phyloP scores from a whole-genome alignment of 2,797 vertebrate genomes.

The Buceros bicornis region DNA sequence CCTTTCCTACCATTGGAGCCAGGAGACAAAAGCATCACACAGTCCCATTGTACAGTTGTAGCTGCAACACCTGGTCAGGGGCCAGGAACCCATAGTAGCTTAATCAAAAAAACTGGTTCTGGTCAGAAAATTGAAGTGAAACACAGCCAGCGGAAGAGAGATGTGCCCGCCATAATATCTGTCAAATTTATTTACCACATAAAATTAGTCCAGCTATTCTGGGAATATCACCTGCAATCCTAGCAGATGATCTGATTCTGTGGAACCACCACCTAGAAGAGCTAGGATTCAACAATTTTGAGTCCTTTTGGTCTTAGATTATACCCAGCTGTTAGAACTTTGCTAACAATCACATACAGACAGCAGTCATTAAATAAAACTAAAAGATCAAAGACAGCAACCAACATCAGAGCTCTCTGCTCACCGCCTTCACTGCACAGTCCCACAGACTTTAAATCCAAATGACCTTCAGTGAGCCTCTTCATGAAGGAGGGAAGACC shows the following conservation, averaged over 20 bases:
- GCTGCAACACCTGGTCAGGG: too few species aligned
- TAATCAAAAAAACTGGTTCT: background rate
- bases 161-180: background rate
- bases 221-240: background rate
- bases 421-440: background rate
- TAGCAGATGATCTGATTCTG: background rate
- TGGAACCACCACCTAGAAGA: background rate
- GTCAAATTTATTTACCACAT: background rate
- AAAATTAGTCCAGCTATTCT: background rate
- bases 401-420: background rate
- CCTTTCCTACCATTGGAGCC: background rate
- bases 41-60: background rate
- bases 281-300: background rate
- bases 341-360: background rate
- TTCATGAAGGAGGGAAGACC: background rate
- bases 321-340: background rate
- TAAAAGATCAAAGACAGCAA: background rate
- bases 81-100: background rate
- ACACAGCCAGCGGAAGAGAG: background rate
- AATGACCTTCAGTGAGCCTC: background rate
- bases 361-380: background rate
- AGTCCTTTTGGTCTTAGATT: background rate
- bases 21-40: background rate
- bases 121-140: background rate
- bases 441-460: background rate